These are phyloP conservation scores for Megastigmus dorsalis DNA, from an alignment of 2,888 invertebrate genomes.

Conservation along the genomic window DNA sequence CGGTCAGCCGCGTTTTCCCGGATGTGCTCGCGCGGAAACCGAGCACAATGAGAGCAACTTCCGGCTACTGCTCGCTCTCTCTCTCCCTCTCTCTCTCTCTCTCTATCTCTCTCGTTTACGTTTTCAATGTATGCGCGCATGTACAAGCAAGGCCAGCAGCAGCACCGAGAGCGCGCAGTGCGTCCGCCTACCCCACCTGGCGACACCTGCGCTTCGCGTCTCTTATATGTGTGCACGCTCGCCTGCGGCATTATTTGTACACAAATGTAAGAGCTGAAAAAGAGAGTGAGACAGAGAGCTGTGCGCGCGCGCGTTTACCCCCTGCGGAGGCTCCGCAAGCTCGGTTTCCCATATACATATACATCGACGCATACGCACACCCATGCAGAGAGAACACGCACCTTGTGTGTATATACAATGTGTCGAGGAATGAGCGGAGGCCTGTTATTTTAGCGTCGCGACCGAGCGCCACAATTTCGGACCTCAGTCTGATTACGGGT, in stretches of 20 bases:
- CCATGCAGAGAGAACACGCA: no score
- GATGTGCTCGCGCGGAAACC: conserved; percentile 64
- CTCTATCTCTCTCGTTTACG: no score
- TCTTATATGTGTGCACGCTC: no score
- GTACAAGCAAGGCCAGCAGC: conserved; percentile 68
- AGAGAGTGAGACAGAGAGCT: neutral
- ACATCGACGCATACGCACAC: no score
- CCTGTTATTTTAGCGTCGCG: no score
- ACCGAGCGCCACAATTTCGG: conserved; percentile 40
- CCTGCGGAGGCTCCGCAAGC: conserved; percentile 12
- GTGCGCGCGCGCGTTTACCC: conserved; percentile 1
- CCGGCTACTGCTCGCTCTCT: conserved; percentile 62
- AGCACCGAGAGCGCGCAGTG: neutral
- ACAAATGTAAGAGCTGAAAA: conserved; percentile 42
- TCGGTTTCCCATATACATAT: no score
- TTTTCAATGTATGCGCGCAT: no score
- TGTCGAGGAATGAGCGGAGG: no score
- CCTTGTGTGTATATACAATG: no score
- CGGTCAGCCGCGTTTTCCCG: conserved; percentile 67
- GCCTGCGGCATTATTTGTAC: conserved; percentile 22
- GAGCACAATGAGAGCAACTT: conserved; percentile 64
- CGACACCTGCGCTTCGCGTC: neutral
- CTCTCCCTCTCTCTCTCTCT: no score
- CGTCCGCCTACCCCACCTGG: conserved; percentile 21
- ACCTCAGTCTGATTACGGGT: conserved; percentile 73